phyloP scores from a whole-genome alignment of 1,140 invertebrate genomes.

The Stegodyphus dumicola region DNA sequence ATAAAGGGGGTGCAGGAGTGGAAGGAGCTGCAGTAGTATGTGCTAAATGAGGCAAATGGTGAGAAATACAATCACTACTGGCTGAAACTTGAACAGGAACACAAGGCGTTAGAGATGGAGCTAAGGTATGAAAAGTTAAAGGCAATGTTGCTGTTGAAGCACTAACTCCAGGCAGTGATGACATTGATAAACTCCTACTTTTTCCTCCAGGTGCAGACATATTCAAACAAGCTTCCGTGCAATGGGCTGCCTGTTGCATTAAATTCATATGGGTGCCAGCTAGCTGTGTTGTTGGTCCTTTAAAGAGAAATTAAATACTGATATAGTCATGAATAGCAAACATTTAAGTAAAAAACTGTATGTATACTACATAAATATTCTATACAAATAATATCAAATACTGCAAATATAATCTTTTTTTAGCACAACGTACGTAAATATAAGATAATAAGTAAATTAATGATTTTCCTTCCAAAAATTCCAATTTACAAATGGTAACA shows the following conservation, averaged over 20 bases:
- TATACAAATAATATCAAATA: no score
- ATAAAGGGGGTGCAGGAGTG: constrained; percentile 49
- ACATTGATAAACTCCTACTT: constrained; percentile 43
- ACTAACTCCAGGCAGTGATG: constrained; percentile 38
- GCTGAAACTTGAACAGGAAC: constrained; percentile 36
- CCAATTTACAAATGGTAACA: no score
- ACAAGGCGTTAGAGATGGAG: constrained; percentile 28
- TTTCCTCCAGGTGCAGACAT: constrained; percentile 32
- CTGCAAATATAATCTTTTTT: no score
- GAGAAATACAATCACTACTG: constrained; percentile 24
- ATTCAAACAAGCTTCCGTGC: constrained; percentile 28
- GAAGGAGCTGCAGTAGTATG: constrained; percentile 37
- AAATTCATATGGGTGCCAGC: constrained; percentile 47
- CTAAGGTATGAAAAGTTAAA: constrained; percentile 64
- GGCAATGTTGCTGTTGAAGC: constrained; percentile 41
- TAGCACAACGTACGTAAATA: no score
- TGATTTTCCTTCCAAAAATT: no score
- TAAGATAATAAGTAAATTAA: no score
- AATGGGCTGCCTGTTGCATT: constrained; percentile 33
- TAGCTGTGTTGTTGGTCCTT: constrained; percentile 54
- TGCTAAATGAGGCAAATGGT: constrained; percentile 36
- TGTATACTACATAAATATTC: no score
- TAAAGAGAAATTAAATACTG: constrained; percentile 16
- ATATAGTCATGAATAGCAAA: no score
- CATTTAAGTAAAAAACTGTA: no score